Percentiles rank a stretch among this genome's conserved stretches.
Evolutionary conservation across 2,888 invertebrate genomes (phyloP).

Genomic region (Macrophya alboannulata): DNA sequence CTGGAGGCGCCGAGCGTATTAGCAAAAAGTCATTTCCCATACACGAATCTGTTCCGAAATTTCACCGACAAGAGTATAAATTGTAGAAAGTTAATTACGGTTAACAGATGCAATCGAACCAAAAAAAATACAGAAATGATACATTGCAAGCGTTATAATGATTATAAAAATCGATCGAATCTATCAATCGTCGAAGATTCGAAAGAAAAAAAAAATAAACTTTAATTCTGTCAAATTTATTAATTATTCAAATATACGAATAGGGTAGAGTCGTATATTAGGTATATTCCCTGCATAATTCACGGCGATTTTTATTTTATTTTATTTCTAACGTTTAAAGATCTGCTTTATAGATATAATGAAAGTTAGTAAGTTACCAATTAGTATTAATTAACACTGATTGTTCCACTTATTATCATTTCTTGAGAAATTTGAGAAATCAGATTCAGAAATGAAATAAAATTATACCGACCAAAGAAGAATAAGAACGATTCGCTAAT

Average conservation of each 20-base stretch:
- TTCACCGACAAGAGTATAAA: slow-evolving; percentile 26
- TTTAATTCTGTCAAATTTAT: neutral
- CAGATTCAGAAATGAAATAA: neutral
- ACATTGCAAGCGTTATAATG: no score
- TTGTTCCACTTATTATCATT: neutral
- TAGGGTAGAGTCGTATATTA: neutral
- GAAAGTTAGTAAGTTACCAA: neutral
- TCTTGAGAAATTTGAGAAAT: neutral
- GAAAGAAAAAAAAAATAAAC: neutral
- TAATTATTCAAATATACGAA: neutral
- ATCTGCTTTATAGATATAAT: neutral
- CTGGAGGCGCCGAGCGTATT: neutral
- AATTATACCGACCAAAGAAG: neutral
- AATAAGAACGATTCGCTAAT: no score
- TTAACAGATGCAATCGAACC: neutral
- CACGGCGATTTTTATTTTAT: neutral
- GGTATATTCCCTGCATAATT: no score
- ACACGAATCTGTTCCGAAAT: neutral
- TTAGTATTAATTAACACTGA: neutral
- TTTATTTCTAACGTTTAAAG: neutral
- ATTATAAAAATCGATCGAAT: neutral
- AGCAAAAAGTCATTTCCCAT: neutral
- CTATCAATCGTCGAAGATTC: neutral
- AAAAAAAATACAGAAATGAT: neutral
- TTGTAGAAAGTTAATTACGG: neutral